phyloP scores from a whole-genome alignment of 2,113 vertebrate genomes.

The Menidia beryllina region DNA sequence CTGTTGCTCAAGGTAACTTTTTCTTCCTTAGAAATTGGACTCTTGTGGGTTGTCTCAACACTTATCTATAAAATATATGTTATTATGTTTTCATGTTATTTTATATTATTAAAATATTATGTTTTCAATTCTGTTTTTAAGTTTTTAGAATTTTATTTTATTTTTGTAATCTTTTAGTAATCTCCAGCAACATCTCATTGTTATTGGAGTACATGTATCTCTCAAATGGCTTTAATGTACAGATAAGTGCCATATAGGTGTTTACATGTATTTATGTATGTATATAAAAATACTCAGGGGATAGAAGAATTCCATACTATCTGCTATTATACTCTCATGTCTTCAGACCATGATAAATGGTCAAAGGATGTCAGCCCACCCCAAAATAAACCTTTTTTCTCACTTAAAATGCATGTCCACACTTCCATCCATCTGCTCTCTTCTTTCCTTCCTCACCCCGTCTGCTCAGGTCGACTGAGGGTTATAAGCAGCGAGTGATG shows the following conservation, averaged over 20 bases:
- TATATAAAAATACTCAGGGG: constrained; percentile 29
- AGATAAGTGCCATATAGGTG: too few species aligned
- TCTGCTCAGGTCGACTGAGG: constrained; percentile 47
- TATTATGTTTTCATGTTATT: neutral
- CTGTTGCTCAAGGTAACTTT: neutral
- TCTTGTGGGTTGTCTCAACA: too few species aligned
- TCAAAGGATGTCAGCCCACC: constrained; percentile 48
- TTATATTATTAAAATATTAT: too few species aligned
- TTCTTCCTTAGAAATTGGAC: neutral
- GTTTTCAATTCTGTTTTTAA: too few species aligned
- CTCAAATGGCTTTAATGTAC: constrained; percentile 1
- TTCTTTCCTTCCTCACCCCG: constrained; percentile 37
- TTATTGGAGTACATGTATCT: constrained; percentile 26
- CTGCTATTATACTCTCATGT: constrained; percentile 58
- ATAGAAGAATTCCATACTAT: constrained; percentile 46
- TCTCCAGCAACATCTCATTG: constrained; percentile 18
- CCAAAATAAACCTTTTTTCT: constrained; percentile 60
- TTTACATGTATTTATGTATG: too few species aligned
- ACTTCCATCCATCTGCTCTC: constrained; percentile 65
- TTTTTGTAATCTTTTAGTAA: neutral
- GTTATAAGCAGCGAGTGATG: constrained; percentile 69
- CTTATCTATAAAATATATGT: too few species aligned
- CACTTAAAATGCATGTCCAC: constrained; percentile 70
- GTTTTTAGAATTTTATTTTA: neutral
- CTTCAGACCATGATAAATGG: constrained; percentile 64